Conservation (phyloP, 2,113 vertebrate species). For the Anolis carolinensis region DNA sequence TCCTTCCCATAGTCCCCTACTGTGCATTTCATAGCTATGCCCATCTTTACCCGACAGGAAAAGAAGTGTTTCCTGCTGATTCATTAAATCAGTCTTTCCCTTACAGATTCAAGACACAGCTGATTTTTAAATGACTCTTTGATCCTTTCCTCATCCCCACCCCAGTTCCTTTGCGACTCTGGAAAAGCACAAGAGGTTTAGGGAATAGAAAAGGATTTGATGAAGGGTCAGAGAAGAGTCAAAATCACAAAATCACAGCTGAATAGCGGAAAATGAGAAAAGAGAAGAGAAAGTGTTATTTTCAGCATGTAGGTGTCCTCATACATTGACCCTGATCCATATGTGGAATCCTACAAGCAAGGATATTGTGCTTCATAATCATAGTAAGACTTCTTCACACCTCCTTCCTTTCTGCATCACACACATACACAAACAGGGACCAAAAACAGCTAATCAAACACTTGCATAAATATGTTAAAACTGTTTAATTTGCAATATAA, state of each 20-base stretch:
- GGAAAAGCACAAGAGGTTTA: neutral
- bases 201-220: neutral
- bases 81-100: neutral
- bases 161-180: neutral
- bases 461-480: neutral
- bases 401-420: neutral
- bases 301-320: neutral
- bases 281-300: neutral
- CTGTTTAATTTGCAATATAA: neutral
- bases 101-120: neutral
- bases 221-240: neutral
- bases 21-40: neutral
- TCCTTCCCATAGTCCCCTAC: neutral
- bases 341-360: neutral
- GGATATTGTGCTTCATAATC: neutral
- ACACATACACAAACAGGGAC: neutral
- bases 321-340: neutral
- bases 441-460: neutral
- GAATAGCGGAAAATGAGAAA: neutral
- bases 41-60: neutral
- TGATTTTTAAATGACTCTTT: neutral
- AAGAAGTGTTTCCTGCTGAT: neutral
- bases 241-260: accelerated
- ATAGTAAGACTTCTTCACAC: neutral
- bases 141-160: neutral